phyloP scores from a whole-genome alignment of 2,113 vertebrate species.

The Takifugu flavidus region DNA sequence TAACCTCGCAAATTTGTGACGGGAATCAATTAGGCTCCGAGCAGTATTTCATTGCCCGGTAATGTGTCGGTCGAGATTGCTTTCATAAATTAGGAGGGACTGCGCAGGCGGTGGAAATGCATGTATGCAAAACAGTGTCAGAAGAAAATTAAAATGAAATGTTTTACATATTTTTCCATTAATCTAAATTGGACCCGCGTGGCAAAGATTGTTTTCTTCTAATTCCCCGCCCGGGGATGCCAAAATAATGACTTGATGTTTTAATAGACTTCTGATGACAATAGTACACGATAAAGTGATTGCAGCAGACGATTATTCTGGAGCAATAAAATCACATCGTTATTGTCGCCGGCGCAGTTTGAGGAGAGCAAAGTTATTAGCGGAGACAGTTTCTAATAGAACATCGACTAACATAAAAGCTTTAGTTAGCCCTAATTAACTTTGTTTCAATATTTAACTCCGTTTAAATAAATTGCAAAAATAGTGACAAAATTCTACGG shows the following conservation, averaged over 20 bases:
- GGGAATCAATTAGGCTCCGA: conserved; percentile 91
- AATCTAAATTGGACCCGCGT: conserved; percentile 88
- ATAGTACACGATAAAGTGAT: conserved; percentile 78
- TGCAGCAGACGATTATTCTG: conserved; percentile 75
- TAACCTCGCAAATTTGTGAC: conserved; percentile 88
- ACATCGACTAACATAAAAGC: conserved; percentile 28
- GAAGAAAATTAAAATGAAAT: conserved; percentile 83
- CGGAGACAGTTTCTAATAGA: conserved; percentile 19
- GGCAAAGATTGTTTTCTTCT: conserved; percentile 86
- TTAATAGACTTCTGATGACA: conserved; percentile 84
- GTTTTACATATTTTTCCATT: conserved; percentile 92
- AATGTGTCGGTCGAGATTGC: conserved; percentile 78
- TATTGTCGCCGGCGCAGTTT: conserved; percentile 63
- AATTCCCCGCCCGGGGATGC: conserved; percentile 80
- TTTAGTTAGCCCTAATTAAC: conserved; percentile 47
- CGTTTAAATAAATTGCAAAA: conserved; percentile 19
- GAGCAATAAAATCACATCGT: conserved; percentile 73
- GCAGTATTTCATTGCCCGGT: conserved; percentile 72
- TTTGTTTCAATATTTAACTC: conserved; percentile 39
- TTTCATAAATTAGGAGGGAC: conserved; percentile 88
- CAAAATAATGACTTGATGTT: conserved; percentile 89
- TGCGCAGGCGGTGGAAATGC: conserved; percentile 69
- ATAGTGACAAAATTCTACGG: not conserved
- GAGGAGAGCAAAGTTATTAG: conserved; percentile 49
- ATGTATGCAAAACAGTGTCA: conserved; percentile 80